phyloP scores from a whole-genome alignment of 2,797 vertebrate genomes.

The Intellagama lesueurii region DNA sequence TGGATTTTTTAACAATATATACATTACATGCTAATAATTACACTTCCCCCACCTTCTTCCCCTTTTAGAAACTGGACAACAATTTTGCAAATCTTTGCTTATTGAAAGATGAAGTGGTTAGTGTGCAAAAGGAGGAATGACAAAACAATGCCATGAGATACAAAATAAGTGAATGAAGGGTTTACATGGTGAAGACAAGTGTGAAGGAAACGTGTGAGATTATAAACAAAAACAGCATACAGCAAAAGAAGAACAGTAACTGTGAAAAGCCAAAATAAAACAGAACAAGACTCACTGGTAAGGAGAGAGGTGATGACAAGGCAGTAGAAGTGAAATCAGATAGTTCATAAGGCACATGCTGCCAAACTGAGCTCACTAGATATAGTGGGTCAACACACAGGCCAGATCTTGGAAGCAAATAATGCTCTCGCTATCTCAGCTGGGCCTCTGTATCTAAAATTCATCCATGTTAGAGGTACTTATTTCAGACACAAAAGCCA shows the following conservation, averaged over 20 bases:
- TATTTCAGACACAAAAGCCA: neutral
- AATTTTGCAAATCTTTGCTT: conserved; percentile 12
- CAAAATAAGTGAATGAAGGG: neutral
- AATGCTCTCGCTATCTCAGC: neutral
- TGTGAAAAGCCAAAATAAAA: neutral
- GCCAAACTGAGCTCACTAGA: neutral
- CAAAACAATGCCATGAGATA: neutral
- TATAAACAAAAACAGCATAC: neutral
- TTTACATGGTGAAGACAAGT: neutral
- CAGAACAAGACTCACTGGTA: neutral
- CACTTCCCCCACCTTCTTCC: neutral
- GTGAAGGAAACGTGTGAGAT: neutral
- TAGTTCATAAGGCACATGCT: neutral
- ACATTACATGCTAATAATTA: neutral
- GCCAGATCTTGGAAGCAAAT: neutral
- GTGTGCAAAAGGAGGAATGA: neutral
- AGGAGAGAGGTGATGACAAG: neutral
- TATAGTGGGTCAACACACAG: neutral
- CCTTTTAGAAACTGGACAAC: neutral
- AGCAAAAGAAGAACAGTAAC: neutral
- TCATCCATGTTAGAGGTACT: neutral
- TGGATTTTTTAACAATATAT: neutral
- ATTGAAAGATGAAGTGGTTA: neutral
- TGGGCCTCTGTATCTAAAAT: neutral
- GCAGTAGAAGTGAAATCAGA: neutral